Conservation (phyloP, 2,888 invertebrate species). For the Synergus umbraculus region DNA sequence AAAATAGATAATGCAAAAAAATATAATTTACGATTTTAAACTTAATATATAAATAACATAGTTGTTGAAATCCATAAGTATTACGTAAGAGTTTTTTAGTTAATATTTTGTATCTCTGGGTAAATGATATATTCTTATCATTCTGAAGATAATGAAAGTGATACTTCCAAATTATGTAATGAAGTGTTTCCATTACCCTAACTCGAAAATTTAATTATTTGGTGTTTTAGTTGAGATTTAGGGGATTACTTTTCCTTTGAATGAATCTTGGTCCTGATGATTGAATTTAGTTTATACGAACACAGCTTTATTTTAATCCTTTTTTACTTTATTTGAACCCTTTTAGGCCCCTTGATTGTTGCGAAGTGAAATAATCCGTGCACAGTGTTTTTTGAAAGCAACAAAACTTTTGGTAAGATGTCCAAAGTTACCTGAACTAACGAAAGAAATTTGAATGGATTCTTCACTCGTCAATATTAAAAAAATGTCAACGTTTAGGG, state of each 20-base stretch:
- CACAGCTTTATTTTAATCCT: neutral
- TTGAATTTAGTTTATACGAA: neutral
- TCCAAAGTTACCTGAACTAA: neutral
- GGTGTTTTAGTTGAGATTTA: neutral
- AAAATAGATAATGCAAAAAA: neutral
- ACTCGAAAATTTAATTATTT: neutral
- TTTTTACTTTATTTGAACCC: slow-evolving; percentile 4
- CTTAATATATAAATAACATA: neutral
- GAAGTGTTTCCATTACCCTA: neutral
- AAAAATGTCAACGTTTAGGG: neutral
- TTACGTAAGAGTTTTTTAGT: neutral
- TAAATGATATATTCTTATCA: neutral
- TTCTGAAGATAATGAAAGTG: neutral
- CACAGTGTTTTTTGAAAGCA: neutral
- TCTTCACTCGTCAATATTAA: neutral
- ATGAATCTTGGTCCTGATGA: neutral
- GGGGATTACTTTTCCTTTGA: neutral
- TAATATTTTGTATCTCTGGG: neutral
- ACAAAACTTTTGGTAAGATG: slow-evolving; percentile 18
- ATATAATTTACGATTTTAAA: neutral
- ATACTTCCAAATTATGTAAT: neutral
- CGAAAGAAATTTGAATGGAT: neutral
- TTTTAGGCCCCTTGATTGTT: slow-evolving; percentile 1
- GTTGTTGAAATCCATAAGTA: neutral
- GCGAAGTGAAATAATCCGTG: slow-evolving; percentile 2